Evolutionary conservation across 2,797 vertebrate genomes (phyloP).

Genomic region (Silurus lanzhouensis): DNA sequence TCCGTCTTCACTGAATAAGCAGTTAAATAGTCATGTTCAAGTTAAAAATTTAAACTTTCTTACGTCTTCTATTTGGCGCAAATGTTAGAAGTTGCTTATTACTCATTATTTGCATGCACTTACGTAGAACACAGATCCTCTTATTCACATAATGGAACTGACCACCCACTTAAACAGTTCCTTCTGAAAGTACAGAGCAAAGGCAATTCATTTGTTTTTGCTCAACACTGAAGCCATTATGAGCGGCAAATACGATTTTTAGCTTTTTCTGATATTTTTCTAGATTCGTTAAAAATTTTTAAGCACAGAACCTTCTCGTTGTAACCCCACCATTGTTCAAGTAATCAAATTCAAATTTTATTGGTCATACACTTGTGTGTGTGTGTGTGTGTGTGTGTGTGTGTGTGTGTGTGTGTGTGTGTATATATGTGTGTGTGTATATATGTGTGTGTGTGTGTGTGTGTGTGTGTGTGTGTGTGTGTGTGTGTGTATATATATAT

Average conservation of each 20-base stretch:
- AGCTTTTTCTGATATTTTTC: neutral
- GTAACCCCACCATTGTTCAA: neutral
- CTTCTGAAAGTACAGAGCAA: neutral
- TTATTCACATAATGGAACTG: neutral
- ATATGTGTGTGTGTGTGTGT: too few species aligned
- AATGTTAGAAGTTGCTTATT: neutral
- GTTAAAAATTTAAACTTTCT: neutral
- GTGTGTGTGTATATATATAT: too few species aligned
- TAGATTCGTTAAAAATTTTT: neutral
- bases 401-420: too few species aligned
- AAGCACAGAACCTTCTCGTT: neutral
- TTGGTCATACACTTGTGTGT: too few species aligned
- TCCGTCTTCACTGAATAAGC: neutral
- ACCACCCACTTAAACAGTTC: neutral
- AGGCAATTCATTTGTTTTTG: neutral
- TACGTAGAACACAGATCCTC: neutral
- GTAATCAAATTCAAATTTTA: neutral
- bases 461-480: too few species aligned
- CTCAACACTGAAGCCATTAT: neutral
- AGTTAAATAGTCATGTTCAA: neutral
- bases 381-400: too few species aligned
- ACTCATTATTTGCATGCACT: neutral
- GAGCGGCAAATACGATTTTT: neutral
- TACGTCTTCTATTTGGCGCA: too few species aligned
- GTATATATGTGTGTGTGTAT: too few species aligned